Conservation (phyloP, 2,797 vertebrate species). For the Dendrocincla tyrannina region DNA sequence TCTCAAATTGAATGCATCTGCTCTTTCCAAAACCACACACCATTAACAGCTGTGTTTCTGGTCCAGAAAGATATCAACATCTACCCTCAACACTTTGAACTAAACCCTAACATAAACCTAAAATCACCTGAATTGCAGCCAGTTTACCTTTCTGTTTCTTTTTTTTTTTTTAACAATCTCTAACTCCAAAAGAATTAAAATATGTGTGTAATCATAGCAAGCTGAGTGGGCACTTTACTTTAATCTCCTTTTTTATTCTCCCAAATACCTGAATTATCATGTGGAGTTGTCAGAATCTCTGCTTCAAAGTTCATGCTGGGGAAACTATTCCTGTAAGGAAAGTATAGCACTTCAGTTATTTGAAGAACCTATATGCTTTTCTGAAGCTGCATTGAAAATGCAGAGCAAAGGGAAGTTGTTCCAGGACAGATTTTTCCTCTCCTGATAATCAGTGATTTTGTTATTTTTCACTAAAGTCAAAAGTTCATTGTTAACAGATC, state of each 20-base stretch:
- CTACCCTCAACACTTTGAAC: neutral
- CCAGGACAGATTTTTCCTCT: neutral
- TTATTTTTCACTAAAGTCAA: neutral
- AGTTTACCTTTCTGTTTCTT: neutral
- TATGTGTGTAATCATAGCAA: neutral
- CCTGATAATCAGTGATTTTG: neutral
- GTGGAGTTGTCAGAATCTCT: slow-evolving; percentile 60
- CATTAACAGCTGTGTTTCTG: neutral
- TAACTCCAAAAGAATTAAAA: neutral
- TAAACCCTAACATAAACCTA: neutral
- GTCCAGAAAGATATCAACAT: neutral
- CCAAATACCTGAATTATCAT: slow-evolving; percentile 64
- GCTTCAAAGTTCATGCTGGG: slow-evolving; percentile 63
- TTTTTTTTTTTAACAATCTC: neutral
- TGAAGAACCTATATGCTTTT: slow-evolving; percentile 9
- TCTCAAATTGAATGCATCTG: neutral
- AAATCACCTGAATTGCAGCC: neutral
- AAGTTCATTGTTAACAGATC: neutral
- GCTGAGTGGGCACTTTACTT: neutral
- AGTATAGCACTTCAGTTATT: slow-evolving; percentile 51
- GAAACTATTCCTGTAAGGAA: slow-evolving; percentile 64
- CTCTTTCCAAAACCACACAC: neutral
- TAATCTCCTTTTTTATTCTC: neutral
- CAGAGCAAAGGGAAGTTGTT: neutral
- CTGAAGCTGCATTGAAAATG: slow-evolving; percentile 21